These are phyloP conservation scores for Typhlichthys eigenmanni DNA, from an alignment of 2,797 vertebrate genomes.

Conservation along the genomic window DNA sequence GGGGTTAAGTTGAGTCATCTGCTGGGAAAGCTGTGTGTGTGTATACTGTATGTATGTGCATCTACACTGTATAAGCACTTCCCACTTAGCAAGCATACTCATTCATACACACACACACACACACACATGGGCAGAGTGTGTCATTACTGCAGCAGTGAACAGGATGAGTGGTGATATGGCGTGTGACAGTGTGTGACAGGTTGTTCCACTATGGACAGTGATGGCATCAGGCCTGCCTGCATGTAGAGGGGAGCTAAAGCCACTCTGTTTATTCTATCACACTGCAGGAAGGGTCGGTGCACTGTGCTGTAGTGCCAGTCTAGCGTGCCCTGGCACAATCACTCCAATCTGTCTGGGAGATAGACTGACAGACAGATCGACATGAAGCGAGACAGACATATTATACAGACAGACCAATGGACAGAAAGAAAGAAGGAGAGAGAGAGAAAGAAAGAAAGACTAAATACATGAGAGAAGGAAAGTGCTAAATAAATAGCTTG, in stretches of 20 bases:
- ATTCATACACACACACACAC: background rate
- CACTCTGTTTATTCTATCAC: background rate
- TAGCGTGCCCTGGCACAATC: background rate
- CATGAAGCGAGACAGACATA: background rate
- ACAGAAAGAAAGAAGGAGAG: background rate
- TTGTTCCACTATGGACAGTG: too few species aligned
- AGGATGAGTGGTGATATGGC: slow-evolving; percentile 43
- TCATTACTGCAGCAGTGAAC: slow-evolving; percentile 41
- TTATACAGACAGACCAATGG: background rate
- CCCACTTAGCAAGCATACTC: too few species aligned
- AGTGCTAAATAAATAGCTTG: background rate
- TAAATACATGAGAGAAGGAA: background rate
- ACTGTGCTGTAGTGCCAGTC: background rate
- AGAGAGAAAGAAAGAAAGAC: background rate
- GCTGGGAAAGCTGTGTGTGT: slow-evolving; percentile 27
- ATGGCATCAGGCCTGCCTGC: slow-evolving; percentile 19
- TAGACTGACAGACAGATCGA: background rate
- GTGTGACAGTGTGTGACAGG: slow-evolving; percentile 24
- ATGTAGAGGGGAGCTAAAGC: too few species aligned
- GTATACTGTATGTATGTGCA: slow-evolving; percentile 16
- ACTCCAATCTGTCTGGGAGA: background rate
- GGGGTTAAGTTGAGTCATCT: slow-evolving; percentile 37
- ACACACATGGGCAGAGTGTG: slow-evolving; percentile 29
- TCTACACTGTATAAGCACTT: background rate
- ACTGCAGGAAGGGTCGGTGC: slow-evolving; percentile 1